Evolutionary conservation across 2,888 invertebrate genomes (phyloP), one percentile per base, ranked within the genome.

Genomic region (Alentia gelatinosa): DNA sequence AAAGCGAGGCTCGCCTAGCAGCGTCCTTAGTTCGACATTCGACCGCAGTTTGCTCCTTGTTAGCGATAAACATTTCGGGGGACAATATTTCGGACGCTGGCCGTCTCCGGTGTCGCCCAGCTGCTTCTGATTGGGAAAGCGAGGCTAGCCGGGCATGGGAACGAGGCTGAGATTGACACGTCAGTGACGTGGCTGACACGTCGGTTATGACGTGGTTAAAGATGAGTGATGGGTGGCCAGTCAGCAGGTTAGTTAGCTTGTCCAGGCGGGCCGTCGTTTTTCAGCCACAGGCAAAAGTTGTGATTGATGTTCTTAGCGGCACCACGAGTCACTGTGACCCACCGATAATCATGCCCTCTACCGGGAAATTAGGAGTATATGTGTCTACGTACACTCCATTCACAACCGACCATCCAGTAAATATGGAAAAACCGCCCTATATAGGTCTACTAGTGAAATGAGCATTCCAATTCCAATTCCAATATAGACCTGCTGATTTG

Each of bases 81-180:
- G 68, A 68, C 68, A 68, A 26, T 68, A 68, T 68, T 68, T 30
- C 30, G 30, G 23, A 26, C 26, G 12, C n/a, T 30, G 5, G 15
- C 12, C 68, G 30, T 68, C 68, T 68, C 68, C 68, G 68, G 68
- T 68, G 68, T 68, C 68, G 23, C 68, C 23, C 68, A 68, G 23
- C 30, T 68, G 68, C n/a, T 30, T 68, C 68, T 68, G 68, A 68
- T 68, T 68, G 68, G n/a, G n/a, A 68, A 68, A 68, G 30, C 68
- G 68, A 68, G 68, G 68, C 26, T 56, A 56, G n/a, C 12, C 30
- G 68, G 30, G 30, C 68, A 68, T 68, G 68, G 68, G 68, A 68
- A 68, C 68, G 68, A 68, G 68, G 68, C 68, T 68, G 68, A 30
- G 68, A 68, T 68, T 68, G 68, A 68, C 68, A 68, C 68, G 68